Base-by-base conservation (phyloP, 2,888 invertebrate species). In the Drosophila helvetica region DNA sequence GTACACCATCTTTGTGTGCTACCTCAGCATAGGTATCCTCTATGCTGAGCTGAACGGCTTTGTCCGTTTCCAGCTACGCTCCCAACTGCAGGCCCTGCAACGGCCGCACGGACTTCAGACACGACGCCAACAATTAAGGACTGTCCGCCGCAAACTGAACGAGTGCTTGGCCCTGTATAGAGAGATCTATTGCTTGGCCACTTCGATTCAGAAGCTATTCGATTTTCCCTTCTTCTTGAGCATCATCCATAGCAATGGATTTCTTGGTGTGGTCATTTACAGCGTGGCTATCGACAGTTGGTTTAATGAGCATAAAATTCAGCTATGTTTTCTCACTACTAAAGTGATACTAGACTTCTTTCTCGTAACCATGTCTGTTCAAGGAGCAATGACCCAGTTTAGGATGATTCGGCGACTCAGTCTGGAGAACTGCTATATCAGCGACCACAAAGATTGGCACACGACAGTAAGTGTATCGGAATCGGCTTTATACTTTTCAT, bases 311-410 rank as follows among this genome's bases (percentile, higher is more conserved):
- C 15, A 38, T 6, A 38, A 38, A 2, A 7, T 10, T 1, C 8
- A 18, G 33, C 33, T 22, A 0, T n/a, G 0, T 0, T 0, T 0
- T 46, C 15, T 55, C 15, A 2, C 46, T 0, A 4, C 1, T 1
- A 61, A 61, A 22, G 33, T 46, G 7, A 8, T 46, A 18, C n/a
- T 55, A 1, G 60, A 61, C 10, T 33, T 61, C 0, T 33, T 46
- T 4, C 10, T 61, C 3, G 7, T 61, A 7, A 61, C 60, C 1
- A 7, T 33, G n/a, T 25, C 60, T 6, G 46, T 55, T 1, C 22
- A 61, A 4, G 17, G 45, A 3, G 33, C 55, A 15, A 10, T 18
- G 45, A 33, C 17, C 33, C 55, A 61, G 25, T 46, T 33, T 33
- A 17, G 9, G 30, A 12, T 18, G 22, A 46, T 61, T 1, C 55